Evolutionary conservation across 2,888 invertebrate genomes (phyloP).

Genomic region (Sarcophaga caerulescens): DNA sequence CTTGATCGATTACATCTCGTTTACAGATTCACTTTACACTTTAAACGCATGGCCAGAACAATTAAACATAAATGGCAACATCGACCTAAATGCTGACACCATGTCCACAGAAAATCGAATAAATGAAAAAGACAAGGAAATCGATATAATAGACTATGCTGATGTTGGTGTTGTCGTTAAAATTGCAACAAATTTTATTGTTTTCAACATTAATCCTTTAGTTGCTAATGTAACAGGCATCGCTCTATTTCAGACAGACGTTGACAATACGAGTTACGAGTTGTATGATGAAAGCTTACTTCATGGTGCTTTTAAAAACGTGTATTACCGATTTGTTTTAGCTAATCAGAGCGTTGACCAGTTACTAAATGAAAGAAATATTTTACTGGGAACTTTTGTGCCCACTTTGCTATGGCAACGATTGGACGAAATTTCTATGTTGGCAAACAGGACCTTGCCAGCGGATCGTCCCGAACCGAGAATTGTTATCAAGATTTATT

Average conservation of each 20-base stretch:
- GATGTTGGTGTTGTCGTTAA: conserved; percentile 76
- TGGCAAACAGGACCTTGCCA: conserved; percentile 71
- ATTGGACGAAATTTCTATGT: conserved; percentile 75
- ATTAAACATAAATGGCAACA: neutral
- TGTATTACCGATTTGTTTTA: conserved; percentile 78
- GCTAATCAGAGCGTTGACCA: conserved; percentile 81
- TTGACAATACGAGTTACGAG: conserved; percentile 21
- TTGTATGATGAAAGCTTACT: conserved; percentile 47
- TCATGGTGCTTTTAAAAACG: conserved; percentile 72
- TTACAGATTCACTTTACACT: conserved; percentile 60
- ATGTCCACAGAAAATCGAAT: neutral
- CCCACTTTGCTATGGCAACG: conserved; percentile 81
- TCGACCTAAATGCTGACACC: neutral
- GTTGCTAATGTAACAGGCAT: conserved; percentile 78
- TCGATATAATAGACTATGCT: conserved; percentile 72
- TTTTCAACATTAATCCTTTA: conserved; percentile 76
- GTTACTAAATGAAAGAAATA: conserved; percentile 81
- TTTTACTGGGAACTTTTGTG: conserved; percentile 83
- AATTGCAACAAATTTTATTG: conserved; percentile 74
- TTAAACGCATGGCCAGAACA: neutral
- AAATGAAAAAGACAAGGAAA: conserved; percentile 57
- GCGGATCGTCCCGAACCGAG: conserved; percentile 75
- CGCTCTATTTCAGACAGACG: conserved; percentile 72
- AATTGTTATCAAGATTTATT: conserved; percentile 83
- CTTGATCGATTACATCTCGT: conserved; percentile 82